Percentiles rank a stretch among this genome's conserved stretches.
These are phyloP conservation scores for Hypanus sabinus DNA, from an alignment of 2,113 vertebrate genomes.

Conservation along the genomic window DNA sequence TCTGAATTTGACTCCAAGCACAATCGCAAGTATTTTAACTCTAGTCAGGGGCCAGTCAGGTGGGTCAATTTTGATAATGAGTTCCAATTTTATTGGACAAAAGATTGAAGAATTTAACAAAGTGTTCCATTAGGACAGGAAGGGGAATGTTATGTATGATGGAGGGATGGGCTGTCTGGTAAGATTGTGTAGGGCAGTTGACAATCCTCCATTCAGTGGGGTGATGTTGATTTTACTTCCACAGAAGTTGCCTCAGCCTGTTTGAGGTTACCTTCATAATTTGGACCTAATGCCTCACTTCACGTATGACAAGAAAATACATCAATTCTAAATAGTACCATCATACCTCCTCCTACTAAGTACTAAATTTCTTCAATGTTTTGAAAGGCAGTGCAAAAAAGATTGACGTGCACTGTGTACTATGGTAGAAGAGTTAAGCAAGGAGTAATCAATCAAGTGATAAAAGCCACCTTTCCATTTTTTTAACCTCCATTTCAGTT, in stretches of 20 bases:
- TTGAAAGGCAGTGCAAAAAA: constrained; percentile 15
- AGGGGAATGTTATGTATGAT: not conserved
- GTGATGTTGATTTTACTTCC: not conserved
- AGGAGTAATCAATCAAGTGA: not conserved
- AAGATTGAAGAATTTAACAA: not conserved
- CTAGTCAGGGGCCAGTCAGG: not conserved
- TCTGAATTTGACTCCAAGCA: not conserved
- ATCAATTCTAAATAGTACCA: not conserved
- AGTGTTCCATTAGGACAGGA: not conserved
- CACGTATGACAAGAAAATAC: not conserved
- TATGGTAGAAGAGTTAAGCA: not conserved
- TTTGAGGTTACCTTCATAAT: not conserved
- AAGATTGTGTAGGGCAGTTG: not conserved
- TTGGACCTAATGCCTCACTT: not conserved
- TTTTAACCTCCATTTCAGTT: not conserved
- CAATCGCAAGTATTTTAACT: not conserved
- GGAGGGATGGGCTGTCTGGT: not conserved
- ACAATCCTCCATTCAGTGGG: not conserved
- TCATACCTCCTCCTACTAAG: not conserved
- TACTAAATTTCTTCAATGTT: constrained; percentile 33
- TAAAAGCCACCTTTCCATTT: constrained; percentile 19
- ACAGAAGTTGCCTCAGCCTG: not conserved
- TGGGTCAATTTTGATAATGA: not conserved
- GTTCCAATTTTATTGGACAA: not conserved
- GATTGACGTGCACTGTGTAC: not conserved